Evolutionary conservation across 1,140 invertebrate species (phyloP).

Genomic region (Nylanderia fulva): DNA sequence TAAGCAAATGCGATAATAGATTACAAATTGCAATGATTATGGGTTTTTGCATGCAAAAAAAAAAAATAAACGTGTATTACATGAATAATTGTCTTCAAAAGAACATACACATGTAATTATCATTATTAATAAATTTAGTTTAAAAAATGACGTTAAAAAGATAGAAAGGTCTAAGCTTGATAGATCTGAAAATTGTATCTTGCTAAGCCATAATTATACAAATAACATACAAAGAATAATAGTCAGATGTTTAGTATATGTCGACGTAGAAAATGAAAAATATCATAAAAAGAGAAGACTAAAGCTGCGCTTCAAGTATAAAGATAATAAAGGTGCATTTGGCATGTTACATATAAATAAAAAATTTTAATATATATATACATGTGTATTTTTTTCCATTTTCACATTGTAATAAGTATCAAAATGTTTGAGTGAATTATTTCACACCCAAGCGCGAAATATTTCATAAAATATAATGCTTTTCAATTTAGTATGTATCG

Average conservation of each 20-base stretch:
- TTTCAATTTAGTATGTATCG: conserved; percentile 31
- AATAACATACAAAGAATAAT: not conserved
- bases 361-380: not conserved
- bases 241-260: not conserved
- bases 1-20: not conserved
- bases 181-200: conserved; percentile 8
- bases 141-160: not conserved
- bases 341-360: not conserved
- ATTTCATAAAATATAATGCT: not conserved
- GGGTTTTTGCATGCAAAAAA: not conserved
- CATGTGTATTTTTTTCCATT: not conserved
- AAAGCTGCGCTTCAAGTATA: not conserved
- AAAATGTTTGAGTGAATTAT: not conserved
- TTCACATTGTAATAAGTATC: not conserved
- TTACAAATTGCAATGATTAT: not conserved
- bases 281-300: not conserved
- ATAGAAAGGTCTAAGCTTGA: not conserved
- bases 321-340: conserved; percentile 2
- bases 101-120: not conserved
- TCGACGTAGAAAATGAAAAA: not conserved
- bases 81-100: conserved; percentile 21
- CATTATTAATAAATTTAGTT: not conserved
- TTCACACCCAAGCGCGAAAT: not conserved
- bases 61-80: not conserved
- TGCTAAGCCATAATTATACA: not conserved